Conservation (phyloP, 2,113 vertebrate genomes). For the Entomyzon cyanotis region DNA sequence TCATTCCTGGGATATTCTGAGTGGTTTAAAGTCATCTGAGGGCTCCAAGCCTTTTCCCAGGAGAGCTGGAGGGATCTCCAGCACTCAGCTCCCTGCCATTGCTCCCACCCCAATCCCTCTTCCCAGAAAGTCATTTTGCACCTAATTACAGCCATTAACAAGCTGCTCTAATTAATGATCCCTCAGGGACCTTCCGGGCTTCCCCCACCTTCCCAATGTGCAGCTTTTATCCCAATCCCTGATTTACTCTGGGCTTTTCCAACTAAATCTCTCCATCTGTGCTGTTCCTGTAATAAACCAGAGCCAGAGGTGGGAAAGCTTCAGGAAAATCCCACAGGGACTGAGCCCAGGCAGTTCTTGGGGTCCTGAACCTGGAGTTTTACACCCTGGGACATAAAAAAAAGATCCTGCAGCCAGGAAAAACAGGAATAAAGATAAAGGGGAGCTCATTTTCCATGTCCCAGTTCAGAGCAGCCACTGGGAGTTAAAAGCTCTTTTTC, state of each 20-base stretch:
- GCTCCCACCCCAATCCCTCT: not conserved
- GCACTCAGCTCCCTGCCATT: not conserved
- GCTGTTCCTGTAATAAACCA: not conserved
- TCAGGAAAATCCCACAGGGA: not conserved
- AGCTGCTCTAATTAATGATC: not conserved
- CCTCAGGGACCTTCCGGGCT: not conserved
- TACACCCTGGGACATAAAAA: not conserved
- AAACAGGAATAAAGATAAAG: not conserved
- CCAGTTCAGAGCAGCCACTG: not conserved
- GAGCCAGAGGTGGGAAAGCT: not conserved
- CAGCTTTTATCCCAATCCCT: not conserved
- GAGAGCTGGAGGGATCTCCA: not conserved
- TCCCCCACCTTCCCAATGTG: not conserved
- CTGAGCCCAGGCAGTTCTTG: not conserved
- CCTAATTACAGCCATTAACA: not conserved
- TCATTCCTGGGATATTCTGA: not conserved
- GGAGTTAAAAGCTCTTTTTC: not conserved
- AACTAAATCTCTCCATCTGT: not conserved
- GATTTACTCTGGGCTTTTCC: not conserved
- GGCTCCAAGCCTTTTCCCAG: not conserved
- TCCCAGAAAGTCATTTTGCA: not conserved
- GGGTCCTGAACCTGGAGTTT: not conserved
- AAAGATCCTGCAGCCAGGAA: not conserved
- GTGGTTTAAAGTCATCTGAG: not conserved
- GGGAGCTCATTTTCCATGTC: not conserved